A percentile compares a stretch with the other conserved stretches of the same genome.
phyloP scores from a whole-genome alignment of 1,140 invertebrate genomes.

The Amyelois transitella region DNA sequence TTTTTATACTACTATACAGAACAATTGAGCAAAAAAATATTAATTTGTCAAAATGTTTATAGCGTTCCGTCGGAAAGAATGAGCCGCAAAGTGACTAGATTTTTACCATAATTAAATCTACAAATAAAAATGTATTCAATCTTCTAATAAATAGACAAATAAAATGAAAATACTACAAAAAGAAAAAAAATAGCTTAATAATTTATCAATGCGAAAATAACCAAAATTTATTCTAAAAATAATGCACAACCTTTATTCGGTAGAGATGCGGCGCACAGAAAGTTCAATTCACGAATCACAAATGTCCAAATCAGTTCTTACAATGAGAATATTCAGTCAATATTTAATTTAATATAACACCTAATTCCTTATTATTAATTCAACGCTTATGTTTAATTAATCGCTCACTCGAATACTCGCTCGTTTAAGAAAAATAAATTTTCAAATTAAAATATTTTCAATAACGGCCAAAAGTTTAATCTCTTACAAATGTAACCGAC shows the following conservation, averaged over 20 bases:
- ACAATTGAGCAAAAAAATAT: too few relatives aligned
- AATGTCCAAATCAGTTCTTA: constrained; percentile 27
- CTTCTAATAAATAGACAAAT: constrained; percentile 3
- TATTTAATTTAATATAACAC: constrained; percentile 32
- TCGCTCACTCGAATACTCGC: constrained; percentile 51
- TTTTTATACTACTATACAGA: too few relatives aligned
- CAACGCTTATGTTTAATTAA: constrained; percentile 43
- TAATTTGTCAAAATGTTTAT: too few relatives aligned
- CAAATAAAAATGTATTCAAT: too few relatives aligned
- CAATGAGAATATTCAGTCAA: constrained; percentile 37
- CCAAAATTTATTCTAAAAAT: background rate
- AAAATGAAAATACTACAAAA: constrained; percentile 7
- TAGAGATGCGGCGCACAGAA: constrained; percentile 35
- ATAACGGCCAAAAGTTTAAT: constrained; percentile 68
- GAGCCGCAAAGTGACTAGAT: too few relatives aligned
- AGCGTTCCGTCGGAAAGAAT: too few relatives aligned
- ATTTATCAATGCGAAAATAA: background rate
- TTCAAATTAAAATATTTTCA: constrained; percentile 65
- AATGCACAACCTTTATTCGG: constrained; percentile 50
- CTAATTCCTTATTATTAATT: constrained; percentile 52
- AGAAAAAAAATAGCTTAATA: constrained; percentile 5
- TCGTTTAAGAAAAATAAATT: constrained; percentile 58
- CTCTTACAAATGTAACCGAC: constrained; percentile 70
- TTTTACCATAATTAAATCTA: too few relatives aligned
- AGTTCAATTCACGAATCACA: constrained; percentile 38